These are phyloP conservation scores for Caenorhabditis drosophilae DNA, from an alignment of 2,888 invertebrate genomes.

Conservation along the genomic window DNA sequence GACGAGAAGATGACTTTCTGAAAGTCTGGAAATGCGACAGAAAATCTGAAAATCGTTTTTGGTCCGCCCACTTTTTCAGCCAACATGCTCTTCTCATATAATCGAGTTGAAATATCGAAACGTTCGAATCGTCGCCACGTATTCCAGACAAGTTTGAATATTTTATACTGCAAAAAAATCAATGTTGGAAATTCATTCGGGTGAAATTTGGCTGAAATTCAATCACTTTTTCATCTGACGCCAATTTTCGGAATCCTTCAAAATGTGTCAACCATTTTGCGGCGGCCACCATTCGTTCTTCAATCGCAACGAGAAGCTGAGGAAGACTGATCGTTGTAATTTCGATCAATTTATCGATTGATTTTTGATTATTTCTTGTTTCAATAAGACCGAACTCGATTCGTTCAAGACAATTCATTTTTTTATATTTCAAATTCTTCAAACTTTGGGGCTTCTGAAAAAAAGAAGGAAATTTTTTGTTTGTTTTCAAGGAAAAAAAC, in stretches of 20 bases:
- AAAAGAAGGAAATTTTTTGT: background rate
- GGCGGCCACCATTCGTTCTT: constrained; percentile 31
- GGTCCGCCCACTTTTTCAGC: constrained; percentile 6
- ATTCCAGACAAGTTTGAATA: constrained; percentile 41
- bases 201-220: background rate
- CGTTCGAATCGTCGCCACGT: constrained; percentile 39
- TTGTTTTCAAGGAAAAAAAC: background rate
- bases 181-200: background rate
- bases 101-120: constrained; percentile 35
- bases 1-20: constrained; percentile 25
- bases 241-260: constrained; percentile 25
- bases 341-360: constrained; percentile 2
- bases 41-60: background rate
- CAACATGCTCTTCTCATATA: constrained; percentile 16
- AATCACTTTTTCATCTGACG: constrained; percentile 28
- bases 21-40: constrained; percentile 1
- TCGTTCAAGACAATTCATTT: constrained; percentile 22
- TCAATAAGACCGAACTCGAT: constrained; percentile 17
- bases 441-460: background rate
- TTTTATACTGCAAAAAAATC: constrained; percentile 10
- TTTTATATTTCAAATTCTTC: constrained; percentile 1
- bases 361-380: constrained; percentile 22
- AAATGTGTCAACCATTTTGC: constrained; percentile 39
- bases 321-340: background rate
- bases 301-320: constrained; percentile 22